A percentile compares a stretch with the other conserved stretches of the same genome.
These are phyloP conservation scores for Pimephales promelas DNA, from an alignment of 2,113 vertebrate species.

Conservation along the genomic window DNA sequence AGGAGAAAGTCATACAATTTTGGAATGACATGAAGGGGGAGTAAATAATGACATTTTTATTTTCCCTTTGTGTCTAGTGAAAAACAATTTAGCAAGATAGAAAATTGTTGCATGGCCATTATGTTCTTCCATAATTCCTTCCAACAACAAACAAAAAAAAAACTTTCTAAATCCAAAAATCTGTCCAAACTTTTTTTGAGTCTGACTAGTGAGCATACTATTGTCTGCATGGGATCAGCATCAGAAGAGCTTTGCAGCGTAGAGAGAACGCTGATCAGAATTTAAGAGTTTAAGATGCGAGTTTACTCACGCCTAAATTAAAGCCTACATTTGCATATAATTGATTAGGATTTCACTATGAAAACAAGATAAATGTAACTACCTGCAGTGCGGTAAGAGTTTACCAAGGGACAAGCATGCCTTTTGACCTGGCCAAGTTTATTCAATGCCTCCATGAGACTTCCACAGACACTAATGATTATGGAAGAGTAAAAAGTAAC, in stretches of 20 bases:
- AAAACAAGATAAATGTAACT: background rate
- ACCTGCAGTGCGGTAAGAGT: background rate
- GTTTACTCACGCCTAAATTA: background rate
- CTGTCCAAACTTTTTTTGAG: background rate
- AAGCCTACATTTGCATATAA: slow-evolving; percentile 11
- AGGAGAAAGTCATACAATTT: too few species aligned
- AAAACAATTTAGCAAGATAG: too few species aligned
- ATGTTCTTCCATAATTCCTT: too few species aligned
- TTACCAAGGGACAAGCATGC: background rate
- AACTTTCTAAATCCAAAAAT: too few species aligned
- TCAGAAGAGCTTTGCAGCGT: background rate
- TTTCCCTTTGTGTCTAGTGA: too few species aligned
- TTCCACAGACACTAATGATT: background rate
- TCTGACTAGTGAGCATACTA: background rate
- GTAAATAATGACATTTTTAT: too few species aligned
- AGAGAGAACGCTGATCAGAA: background rate
- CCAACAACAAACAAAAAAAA: too few species aligned
- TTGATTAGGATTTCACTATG: background rate
- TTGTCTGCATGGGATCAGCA: background rate
- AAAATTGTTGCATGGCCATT: too few species aligned
- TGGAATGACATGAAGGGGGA: too few species aligned
- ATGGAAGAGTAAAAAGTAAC: background rate
- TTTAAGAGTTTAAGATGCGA: background rate
- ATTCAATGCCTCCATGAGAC: background rate
- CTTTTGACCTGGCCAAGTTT: background rate